Base-by-base conservation (phyloP, 2,113 vertebrate genomes). In the Cavia porcellus region DNA sequence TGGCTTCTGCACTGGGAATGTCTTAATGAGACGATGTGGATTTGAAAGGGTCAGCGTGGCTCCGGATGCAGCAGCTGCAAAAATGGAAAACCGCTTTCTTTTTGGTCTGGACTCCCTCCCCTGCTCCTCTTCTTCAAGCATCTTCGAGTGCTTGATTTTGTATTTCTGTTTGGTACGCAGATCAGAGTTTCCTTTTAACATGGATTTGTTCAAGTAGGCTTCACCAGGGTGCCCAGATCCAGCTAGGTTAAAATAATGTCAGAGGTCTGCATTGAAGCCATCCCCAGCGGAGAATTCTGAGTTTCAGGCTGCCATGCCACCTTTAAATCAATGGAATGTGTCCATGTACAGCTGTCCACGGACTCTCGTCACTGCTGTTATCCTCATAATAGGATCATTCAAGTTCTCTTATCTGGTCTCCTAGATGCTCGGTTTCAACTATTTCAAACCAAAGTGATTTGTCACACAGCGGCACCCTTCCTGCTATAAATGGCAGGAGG, bases 291-390 rank as follows among this genome's bases (percentile, higher is more conserved):
- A 92, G 68, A 82, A 93, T 87, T 86, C 97, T 3, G 55, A 68
- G 90, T 91, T 88, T 64, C 80, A 75, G 98, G 97, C n/a, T 88
- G 77, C 95, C 89, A 82, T 2, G 0, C 15, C 30, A 66, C 88
- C 96, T 97, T 97, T 97, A 97, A 97, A 98, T 96, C 98, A 97
- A 96, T 35, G 7, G 25, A 97, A 97, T 47, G 87, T 94, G 9
- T 55, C n/a, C 0, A 0, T 0, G 1, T 9, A 55, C 0, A 28
- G 81, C 94, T 80, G 50, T 89, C 79, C 66, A 24, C 62, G 79
- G 92, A 62, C 92, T 96, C 96, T 96, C 64, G 92, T 94, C 47
- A 0, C 95, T 1, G 1, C 79, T 61, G 90, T 94, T 79, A 96
- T 91, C 64, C 97, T 93, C 77, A 85, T 97, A 97, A 98, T 0